A percentile compares a stretch with the other conserved stretches of the same genome.
phyloP scores from a whole-genome alignment of 2,888 invertebrate genomes.

The Coleophora flavipennella region DNA sequence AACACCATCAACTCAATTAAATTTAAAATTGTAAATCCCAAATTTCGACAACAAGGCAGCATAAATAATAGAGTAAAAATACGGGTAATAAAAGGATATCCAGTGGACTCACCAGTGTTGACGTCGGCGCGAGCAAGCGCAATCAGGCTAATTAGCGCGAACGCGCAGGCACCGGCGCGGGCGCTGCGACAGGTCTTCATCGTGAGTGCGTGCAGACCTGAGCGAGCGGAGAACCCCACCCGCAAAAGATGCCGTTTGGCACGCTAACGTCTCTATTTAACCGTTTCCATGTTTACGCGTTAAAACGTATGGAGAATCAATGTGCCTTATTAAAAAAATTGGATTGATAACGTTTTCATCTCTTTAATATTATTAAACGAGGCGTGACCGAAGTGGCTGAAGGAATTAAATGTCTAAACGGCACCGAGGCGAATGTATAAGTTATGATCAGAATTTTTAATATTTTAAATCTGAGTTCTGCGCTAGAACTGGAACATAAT shows the following conservation, averaged over 20 bases:
- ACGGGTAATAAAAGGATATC: too few relatives aligned
- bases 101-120: too few relatives aligned
- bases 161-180: not conserved
- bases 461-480: not conserved
- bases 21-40: too few relatives aligned
- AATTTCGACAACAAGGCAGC: too few relatives aligned
- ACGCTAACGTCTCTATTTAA: constrained; percentile 35
- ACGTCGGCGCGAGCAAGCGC: not conserved
- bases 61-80: too few relatives aligned
- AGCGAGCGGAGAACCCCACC: constrained; percentile 31
- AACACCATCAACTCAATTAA: too few relatives aligned
- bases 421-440: constrained; percentile 2
- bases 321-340: constrained; percentile 42
- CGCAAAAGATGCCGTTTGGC: constrained; percentile 36
- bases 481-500: too few relatives aligned
- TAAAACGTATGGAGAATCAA: constrained; percentile 43
- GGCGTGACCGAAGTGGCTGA: constrained; percentile 22
- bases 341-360: constrained; percentile 27
- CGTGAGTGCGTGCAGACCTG: constrained; percentile 7
- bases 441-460: not conserved
- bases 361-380: constrained; percentile 35
- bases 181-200: not conserved
- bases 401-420: constrained; percentile 15
- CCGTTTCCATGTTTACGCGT: constrained; percentile 30
- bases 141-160: not conserved